Conservation (phyloP, 2,888 invertebrate species). For the Cremastobaeus sp. region DNA sequence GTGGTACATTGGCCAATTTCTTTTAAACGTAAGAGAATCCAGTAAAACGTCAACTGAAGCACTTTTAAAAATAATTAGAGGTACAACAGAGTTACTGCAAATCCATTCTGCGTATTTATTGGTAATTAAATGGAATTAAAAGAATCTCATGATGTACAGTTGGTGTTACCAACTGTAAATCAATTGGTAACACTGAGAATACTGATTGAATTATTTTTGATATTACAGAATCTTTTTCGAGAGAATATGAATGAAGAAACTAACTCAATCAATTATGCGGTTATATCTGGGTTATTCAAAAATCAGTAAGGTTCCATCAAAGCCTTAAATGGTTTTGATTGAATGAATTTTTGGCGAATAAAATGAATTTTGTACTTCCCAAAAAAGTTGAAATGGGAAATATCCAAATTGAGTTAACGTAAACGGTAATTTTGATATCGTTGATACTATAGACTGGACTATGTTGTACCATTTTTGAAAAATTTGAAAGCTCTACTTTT, state of each 20-base stretch:
- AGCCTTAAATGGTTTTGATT: background rate
- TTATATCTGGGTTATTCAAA: background rate
- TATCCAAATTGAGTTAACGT: background rate
- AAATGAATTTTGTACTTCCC: conserved; percentile 14
- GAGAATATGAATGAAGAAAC: conserved; percentile 5
- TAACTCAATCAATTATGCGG: background rate
- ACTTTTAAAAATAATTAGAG: too few relatives aligned
- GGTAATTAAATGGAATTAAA: too few relatives aligned
- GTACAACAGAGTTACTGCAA: too few relatives aligned
- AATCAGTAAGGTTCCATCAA: background rate
- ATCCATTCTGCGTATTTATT: too few relatives aligned
- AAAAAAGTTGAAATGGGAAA: background rate
- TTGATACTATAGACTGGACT: background rate
- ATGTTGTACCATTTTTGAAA: background rate
- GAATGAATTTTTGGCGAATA: background rate
- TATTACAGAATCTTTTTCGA: background rate
- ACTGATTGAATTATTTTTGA: too few relatives aligned
- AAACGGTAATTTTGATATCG: background rate
- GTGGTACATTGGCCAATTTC: too few relatives aligned
- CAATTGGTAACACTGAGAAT: too few relatives aligned
- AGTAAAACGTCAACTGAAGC: too few relatives aligned
- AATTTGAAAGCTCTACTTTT: background rate
- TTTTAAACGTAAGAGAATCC: too few relatives aligned
- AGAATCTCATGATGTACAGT: too few relatives aligned
- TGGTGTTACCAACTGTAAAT: too few relatives aligned